Evolutionary conservation across 2,113 vertebrate genomes (phyloP).

Genomic region (Pyrgilauda ruficollis): DNA sequence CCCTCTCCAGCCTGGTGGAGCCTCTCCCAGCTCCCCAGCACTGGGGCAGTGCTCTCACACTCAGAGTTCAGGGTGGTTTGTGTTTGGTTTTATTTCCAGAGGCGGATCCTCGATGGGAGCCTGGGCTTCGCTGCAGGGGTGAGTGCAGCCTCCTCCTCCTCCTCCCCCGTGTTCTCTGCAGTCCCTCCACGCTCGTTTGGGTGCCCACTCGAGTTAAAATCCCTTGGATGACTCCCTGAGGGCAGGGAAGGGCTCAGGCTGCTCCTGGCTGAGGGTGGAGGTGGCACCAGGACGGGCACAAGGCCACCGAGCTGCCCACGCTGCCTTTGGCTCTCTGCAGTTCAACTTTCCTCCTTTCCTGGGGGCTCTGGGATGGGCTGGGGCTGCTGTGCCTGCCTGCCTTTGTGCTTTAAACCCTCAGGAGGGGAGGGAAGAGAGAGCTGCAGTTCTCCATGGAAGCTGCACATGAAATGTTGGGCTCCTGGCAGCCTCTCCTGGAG

Average conservation of each 20-base stretch:
- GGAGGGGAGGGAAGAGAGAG: neutral
- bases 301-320: fast-evolving
- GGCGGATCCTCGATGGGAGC: slow-evolving; percentile 91
- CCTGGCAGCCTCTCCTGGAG: neutral
- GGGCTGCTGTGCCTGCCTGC: neutral
- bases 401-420: neutral
- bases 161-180: neutral
- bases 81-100: slow-evolving; percentile 73
- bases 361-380: fast-evolving
- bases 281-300: fast-evolving
- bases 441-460: neutral
- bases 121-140: slow-evolving; percentile 97
- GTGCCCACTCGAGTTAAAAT: fast-evolving
- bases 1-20: neutral
- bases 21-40: neutral
- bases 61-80: neutral
- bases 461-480: fast-evolving
- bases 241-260: neutral
- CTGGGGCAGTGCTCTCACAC: neutral
- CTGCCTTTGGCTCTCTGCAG: neutral
- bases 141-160: slow-evolving; percentile 44
- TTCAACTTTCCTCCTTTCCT: fast-evolving
- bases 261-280: neutral
- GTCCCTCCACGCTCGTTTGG: fast-evolving
- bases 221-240: neutral